A percentile compares a stretch with the other conserved stretches of the same genome.
Evolutionary conservation across 2,113 vertebrate species (phyloP).

Genomic region (Martes martes): DNA sequence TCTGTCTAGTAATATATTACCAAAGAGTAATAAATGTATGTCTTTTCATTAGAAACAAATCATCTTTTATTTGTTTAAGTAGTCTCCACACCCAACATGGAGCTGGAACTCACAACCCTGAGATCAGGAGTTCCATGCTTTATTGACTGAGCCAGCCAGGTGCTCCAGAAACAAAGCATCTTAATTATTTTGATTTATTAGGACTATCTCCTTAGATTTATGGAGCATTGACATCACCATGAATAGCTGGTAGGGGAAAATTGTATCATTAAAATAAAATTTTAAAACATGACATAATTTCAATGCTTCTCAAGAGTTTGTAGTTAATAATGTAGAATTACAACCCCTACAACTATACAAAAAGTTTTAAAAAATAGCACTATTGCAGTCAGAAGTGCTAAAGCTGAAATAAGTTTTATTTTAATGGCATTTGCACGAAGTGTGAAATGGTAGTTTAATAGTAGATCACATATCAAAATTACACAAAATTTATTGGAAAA

Average conservation of each 20-base stretch:
- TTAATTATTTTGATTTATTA: conserved; percentile 51
- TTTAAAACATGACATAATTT: conserved; percentile 43
- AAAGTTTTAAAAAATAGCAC: conserved; percentile 19
- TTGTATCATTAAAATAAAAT: conserved; percentile 33
- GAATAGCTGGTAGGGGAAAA: conserved; percentile 12
- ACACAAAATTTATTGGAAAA: conserved; percentile 39
- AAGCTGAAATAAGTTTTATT: conserved; percentile 14
- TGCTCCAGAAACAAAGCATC: not conserved
- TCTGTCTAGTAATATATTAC: conserved; percentile 24
- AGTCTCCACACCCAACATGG: not conserved
- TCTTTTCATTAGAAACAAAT: conserved; percentile 6
- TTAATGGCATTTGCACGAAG: conserved; percentile 35
- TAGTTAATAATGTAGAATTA: conserved; percentile 45
- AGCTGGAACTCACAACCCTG: not conserved
- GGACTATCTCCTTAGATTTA: conserved; percentile 31
- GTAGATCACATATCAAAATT: conserved; percentile 10
- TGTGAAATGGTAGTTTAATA: conserved; percentile 29
- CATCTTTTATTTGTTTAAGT: not conserved
- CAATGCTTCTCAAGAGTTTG: conserved; percentile 25
- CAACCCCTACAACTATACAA: not conserved
- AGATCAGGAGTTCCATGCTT: not conserved
- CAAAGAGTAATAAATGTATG: conserved; percentile 40
- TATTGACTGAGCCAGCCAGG: not conserved
- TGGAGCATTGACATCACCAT: conserved; percentile 43
- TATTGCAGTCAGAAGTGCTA: not conserved